Evolutionary conservation across 1,140 invertebrate genomes (phyloP).

Genomic region (Brachystomella parvula): DNA sequence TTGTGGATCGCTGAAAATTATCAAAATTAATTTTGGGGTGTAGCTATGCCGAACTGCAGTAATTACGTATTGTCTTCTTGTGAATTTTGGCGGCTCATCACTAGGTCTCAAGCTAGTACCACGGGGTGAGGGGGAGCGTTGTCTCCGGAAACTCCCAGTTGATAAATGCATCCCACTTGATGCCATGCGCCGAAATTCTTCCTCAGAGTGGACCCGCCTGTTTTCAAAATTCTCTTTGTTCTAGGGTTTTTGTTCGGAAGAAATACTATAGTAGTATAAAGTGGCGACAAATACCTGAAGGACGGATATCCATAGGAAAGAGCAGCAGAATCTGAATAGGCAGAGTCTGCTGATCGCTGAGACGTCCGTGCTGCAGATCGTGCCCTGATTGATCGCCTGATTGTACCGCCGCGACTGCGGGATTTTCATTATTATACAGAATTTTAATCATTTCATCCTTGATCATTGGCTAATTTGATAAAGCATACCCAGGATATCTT

Average conservation of each 20-base stretch:
- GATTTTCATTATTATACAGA: neutral
- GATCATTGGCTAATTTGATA: too few relatives aligned
- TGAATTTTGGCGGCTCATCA: neutral
- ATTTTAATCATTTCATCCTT: slow-evolving; percentile 11
- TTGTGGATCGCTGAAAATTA: slow-evolving; percentile 26
- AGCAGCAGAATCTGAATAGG: slow-evolving; percentile 45
- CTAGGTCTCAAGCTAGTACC: neutral
- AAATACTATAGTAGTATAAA: too few relatives aligned
- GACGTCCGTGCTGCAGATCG: slow-evolving; percentile 58
- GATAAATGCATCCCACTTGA: neutral
- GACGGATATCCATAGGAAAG: too few relatives aligned
- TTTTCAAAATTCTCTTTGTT: too few relatives aligned
- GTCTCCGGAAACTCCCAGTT: neutral
- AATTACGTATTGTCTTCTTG: too few relatives aligned
- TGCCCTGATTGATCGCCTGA: slow-evolving; percentile 43
- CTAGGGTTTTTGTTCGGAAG: too few relatives aligned
- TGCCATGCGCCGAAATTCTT: slow-evolving; percentile 23
- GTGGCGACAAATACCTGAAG: too few relatives aligned
- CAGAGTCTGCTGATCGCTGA: slow-evolving; percentile 59
- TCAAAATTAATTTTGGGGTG: too few relatives aligned
- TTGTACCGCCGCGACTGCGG: slow-evolving; percentile 9
- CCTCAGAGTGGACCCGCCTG: slow-evolving; percentile 36
- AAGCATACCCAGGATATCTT: slow-evolving; percentile 22
- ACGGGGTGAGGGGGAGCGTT: neutral
- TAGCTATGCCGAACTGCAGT: too few relatives aligned